Base-by-base conservation (phyloP, 1,140 invertebrate genomes). In the Pinna nobilis region DNA sequence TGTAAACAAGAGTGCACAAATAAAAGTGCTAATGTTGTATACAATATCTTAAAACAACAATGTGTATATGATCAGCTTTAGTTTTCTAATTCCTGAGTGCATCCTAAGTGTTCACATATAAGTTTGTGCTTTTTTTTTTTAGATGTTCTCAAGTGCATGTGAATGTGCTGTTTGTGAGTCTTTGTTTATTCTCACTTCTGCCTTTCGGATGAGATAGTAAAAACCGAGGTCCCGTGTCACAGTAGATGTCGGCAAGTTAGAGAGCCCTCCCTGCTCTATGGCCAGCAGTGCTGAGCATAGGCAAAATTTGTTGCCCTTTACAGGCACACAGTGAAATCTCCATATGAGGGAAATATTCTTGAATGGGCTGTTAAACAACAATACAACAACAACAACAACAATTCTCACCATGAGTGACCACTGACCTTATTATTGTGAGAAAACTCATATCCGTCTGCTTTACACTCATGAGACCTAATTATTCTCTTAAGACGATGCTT, bases 401-500 rank as follows among this genome's bases (percentile, higher is more conserved):
- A 41, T 5, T 6, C 64, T 20, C 0, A 28, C 25, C 13, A n/a
- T 25, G 50, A 28, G 15, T 28, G 32, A 28, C 25, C 50, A 53
- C 73, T 76, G 68, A 96, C 94, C 89, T 94, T 93, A 69, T 94
- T 92, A 83, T 94, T 92, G 81, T 98, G 96, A 30, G 92, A 92
- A 65, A 95, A 92, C 88, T 97, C 96, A 85, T 95, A 97, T 1
- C 96, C 96, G 39, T 95, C 94, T 1, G 93, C 92, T 90, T 97
- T 97, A 87, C 96, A 98, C 88, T 98, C 96, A 85, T 98, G 96
- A 13, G 95, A 97, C 44, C 96, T 91, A 25, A 98, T 93, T 1
- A 98, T 87, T 78, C 94, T 92, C 66, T 92, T 90, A 5, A 97
- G 90, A 70, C 93, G 92, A 87, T 97, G 92, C 81, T 92, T 92